These are phyloP conservation scores for Glandiceps talaboti DNA, from an alignment of 53 echinoderm and acorn worm genomes.

Conservation along the genomic window DNA sequence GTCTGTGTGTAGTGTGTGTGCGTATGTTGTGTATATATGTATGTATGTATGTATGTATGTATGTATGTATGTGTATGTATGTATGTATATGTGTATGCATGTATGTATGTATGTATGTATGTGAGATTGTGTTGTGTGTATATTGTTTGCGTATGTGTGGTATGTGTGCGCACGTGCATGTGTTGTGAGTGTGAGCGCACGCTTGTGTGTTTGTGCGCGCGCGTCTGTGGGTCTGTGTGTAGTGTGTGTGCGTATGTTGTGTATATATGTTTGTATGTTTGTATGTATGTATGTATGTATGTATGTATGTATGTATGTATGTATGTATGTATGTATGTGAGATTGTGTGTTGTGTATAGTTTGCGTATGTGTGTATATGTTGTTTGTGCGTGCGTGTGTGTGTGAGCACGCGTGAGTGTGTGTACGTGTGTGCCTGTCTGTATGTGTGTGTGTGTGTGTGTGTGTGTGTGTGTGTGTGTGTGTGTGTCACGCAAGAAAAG, in stretches of 20 bases:
- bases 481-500: too few relatives aligned
- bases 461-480: too few relatives aligned
- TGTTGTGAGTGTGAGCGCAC: too few relatives aligned
- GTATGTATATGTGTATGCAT: not conserved
- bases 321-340: not conserved
- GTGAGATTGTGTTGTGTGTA: not conserved
- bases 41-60: too few relatives aligned
- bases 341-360: too few relatives aligned
- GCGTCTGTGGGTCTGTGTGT: not conserved
- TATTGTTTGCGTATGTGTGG: not conserved
- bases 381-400: too few relatives aligned
- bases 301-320: not conserved
- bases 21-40: not conserved
- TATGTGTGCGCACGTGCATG: not conserved
- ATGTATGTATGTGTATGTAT: too few relatives aligned
- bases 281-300: not conserved
- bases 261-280: not conserved
- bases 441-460: too few relatives aligned
- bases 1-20: not conserved
- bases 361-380: too few relatives aligned
- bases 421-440: too few relatives aligned
- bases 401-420: too few relatives aligned
- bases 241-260: not conserved
- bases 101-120: not conserved
- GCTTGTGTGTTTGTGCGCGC: too few relatives aligned